Conservation (phyloP, 2,113 vertebrate genomes). For the Nothocercus nigrocapillus region DNA sequence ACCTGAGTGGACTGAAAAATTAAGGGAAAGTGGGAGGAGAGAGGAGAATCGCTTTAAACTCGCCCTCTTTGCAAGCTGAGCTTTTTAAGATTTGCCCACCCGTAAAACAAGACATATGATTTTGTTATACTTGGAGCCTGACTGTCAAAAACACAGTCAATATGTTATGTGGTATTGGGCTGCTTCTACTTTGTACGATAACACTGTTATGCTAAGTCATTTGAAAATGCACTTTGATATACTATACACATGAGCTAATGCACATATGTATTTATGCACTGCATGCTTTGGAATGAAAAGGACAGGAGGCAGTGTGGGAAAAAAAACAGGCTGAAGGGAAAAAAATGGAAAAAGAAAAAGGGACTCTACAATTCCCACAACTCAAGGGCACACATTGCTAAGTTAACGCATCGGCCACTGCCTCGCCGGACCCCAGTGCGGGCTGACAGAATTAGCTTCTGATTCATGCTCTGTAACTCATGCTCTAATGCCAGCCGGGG, state of each 20-base stretch:
- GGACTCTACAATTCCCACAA: constrained; percentile 75
- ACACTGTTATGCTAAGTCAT: constrained; percentile 17
- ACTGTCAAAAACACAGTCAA: constrained; percentile 1
- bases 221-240: constrained; percentile 37
- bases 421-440: constrained; percentile 76
- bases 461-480: constrained; percentile 82
- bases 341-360: not conserved
- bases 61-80: not conserved
- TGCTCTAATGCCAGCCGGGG: constrained; percentile 76
- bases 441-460: constrained; percentile 82
- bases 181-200: not conserved
- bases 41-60: constrained; percentile 17
- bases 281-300: constrained; percentile 46
- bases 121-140: constrained; percentile 3
- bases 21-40: not conserved
- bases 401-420: constrained; percentile 46
- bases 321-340: not conserved
- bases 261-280: constrained; percentile 39
- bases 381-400: constrained; percentile 70
- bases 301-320: constrained; percentile 59
- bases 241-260: constrained; percentile 33
- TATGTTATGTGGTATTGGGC: not conserved
- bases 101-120: constrained; percentile 19
- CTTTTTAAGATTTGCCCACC: constrained; percentile 24
- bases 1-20: not conserved